Conservation (phyloP, 2,888 invertebrate genomes). For the Hedya salicella region DNA sequence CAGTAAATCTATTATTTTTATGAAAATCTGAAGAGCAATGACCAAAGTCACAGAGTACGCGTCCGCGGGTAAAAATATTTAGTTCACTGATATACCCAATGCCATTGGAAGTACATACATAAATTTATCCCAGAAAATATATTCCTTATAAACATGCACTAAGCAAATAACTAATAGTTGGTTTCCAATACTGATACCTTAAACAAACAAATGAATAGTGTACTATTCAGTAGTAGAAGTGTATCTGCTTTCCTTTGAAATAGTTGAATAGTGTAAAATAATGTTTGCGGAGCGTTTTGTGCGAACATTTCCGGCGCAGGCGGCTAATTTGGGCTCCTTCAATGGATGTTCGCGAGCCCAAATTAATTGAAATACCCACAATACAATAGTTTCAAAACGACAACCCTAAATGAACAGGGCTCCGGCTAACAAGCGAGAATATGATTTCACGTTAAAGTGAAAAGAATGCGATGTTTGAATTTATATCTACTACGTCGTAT, state of each 20-base stretch:
- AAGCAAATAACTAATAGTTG: too few relatives aligned
- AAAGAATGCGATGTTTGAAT: background rate
- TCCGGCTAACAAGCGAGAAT: background rate
- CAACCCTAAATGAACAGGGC: constrained; percentile 7
- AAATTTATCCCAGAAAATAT: too few relatives aligned
- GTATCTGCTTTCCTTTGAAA: background rate
- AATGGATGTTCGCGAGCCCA: background rate
- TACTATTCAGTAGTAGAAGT: background rate
- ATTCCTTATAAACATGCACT: too few relatives aligned
- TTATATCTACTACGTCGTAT: background rate
- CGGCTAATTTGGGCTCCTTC: background rate
- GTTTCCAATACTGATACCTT: too few relatives aligned
- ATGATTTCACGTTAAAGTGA: background rate
- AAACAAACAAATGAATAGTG: too few relatives aligned
- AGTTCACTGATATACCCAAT: too few relatives aligned
- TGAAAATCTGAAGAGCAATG: too few relatives aligned
- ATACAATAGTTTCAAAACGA: constrained; percentile 17
- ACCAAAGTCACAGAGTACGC: too few relatives aligned
- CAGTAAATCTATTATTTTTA: too few relatives aligned
- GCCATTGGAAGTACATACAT: too few relatives aligned
- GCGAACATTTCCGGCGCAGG: background rate
- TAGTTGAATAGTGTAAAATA: background rate
- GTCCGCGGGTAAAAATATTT: too few relatives aligned
- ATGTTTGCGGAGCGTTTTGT: background rate
- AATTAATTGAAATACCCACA: constrained; percentile 30